Conservation (phyloP, 2,113 vertebrate species). For the Proterorhinus semilunaris region DNA sequence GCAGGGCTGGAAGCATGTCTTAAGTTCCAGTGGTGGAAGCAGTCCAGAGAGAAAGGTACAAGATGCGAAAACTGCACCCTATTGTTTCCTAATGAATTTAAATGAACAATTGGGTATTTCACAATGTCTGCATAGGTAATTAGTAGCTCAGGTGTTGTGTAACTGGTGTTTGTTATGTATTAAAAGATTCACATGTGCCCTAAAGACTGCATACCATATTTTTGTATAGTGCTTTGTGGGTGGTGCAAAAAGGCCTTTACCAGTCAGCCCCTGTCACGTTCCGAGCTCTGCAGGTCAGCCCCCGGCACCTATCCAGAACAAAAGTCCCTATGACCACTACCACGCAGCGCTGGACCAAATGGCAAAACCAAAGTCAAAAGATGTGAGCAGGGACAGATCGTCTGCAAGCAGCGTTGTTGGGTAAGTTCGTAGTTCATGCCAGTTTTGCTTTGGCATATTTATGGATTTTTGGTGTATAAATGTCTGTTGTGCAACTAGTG, state of each 20-base stretch:
- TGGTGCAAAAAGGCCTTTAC: conserved; percentile 45
- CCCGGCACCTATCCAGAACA: conserved; percentile 57
- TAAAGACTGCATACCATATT: not conserved
- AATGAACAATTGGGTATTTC: not conserved
- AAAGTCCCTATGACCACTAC: conserved; percentile 81
- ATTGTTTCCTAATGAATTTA: not conserved
- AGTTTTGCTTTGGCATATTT: not conserved
- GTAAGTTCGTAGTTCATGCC: conserved; percentile 28
- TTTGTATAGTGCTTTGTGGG: conserved; percentile 64
- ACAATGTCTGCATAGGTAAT: no score
- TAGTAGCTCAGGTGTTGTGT: no score
- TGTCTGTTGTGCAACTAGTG: conserved; percentile 59
- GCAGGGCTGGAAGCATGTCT: conserved; percentile 93
- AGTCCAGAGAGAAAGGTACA: conserved; percentile 79
- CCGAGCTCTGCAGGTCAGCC: conserved; percentile 17
- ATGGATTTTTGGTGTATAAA: not conserved
- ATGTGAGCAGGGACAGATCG: conserved; percentile 37
- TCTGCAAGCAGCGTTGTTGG: conserved; percentile 42
- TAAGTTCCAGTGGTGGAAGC: conserved; percentile 85
- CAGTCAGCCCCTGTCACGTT: conserved; percentile 15
- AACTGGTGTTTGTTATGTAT: no score
- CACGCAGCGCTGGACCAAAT: conserved; percentile 85
- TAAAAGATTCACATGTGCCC: no score
- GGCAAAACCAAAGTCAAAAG: conserved; percentile 66
- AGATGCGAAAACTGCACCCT: no score